Conservation (phyloP, 2,797 vertebrate species). For the Enteromius mattozi region DNA sequence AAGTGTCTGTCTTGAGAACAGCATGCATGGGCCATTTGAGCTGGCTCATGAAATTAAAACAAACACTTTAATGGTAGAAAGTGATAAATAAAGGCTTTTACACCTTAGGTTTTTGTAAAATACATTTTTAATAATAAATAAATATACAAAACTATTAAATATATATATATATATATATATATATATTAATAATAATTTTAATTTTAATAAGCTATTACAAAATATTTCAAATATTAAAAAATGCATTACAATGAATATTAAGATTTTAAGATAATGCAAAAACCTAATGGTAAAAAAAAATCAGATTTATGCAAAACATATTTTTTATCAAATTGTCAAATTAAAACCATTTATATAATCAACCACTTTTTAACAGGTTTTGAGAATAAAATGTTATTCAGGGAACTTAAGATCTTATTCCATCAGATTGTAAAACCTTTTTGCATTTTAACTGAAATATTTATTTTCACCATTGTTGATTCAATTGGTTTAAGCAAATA, state of each 20-base stretch:
- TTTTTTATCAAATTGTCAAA: no score
- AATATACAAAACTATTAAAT: no score
- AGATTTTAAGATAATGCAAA: no score
- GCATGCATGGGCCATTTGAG: background rate
- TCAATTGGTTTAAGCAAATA: background rate
- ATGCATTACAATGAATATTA: no score
- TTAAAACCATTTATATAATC: no score
- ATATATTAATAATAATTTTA: no score
- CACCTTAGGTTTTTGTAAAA: background rate
- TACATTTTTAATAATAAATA: no score
- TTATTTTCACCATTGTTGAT: background rate
- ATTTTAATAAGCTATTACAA: no score
- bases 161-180: no score
- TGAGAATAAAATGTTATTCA: background rate
- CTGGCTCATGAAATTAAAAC: background rate
- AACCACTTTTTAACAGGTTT: background rate
- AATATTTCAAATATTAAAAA: no score
- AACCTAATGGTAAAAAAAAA: no score
- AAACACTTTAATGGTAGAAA: background rate
- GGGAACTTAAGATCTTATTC: background rate
- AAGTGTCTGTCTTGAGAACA: background rate
- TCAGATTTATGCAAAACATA: no score
- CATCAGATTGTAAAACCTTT: background rate
- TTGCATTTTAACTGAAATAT: background rate
- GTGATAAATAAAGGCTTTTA: background rate